Evolutionary conservation across 2,797 vertebrate species (phyloP).

Genomic region (Aulostomus chinensis): DNA sequence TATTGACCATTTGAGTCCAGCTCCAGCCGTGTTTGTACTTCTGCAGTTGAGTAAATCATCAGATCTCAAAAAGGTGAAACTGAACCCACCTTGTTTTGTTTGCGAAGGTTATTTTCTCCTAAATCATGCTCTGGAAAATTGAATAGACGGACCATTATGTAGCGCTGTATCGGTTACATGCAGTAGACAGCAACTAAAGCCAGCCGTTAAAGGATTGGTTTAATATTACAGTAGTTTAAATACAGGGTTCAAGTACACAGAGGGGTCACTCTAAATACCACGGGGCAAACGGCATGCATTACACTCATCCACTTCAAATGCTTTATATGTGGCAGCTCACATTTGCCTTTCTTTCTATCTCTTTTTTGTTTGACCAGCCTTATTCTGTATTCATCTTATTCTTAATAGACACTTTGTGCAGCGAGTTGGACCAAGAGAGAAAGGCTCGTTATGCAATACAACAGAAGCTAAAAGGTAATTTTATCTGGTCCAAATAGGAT

Average conservation of each 20-base stretch:
- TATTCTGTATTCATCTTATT: slow-evolving; percentile 38
- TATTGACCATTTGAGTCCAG: slow-evolving; percentile 26
- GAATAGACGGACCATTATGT: slow-evolving; percentile 72
- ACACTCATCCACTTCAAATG: slow-evolving; percentile 37
- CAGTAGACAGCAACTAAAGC: slow-evolving; percentile 73
- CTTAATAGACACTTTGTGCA: slow-evolving; percentile 90
- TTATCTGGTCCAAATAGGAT: slow-evolving; percentile 56
- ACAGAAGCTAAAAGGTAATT: slow-evolving; percentile 93
- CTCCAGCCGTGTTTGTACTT: background rate
- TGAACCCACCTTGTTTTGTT: slow-evolving; percentile 68
- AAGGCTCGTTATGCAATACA: slow-evolving; percentile 95
- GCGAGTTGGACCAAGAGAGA: slow-evolving; percentile 93
- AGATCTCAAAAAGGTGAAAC: slow-evolving; percentile 53
- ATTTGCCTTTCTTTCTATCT: slow-evolving; percentile 8
- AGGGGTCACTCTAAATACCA: slow-evolving; percentile 74
- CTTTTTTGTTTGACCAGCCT: slow-evolving; percentile 21
- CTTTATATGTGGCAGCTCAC: slow-evolving; percentile 21
- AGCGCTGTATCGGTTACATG: slow-evolving; percentile 75
- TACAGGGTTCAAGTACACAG: slow-evolving; percentile 71
- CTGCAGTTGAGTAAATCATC: slow-evolving; percentile 28
- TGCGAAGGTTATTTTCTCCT: slow-evolving; percentile 69
- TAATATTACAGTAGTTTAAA: slow-evolving; percentile 75
- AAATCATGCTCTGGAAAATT: slow-evolving; percentile 76
- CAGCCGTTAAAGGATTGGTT: slow-evolving; percentile 71
- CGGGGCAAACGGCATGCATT: slow-evolving; percentile 54